phyloP scores from a whole-genome alignment of 2,113 vertebrate species.

The Actenoides lindsayi region DNA sequence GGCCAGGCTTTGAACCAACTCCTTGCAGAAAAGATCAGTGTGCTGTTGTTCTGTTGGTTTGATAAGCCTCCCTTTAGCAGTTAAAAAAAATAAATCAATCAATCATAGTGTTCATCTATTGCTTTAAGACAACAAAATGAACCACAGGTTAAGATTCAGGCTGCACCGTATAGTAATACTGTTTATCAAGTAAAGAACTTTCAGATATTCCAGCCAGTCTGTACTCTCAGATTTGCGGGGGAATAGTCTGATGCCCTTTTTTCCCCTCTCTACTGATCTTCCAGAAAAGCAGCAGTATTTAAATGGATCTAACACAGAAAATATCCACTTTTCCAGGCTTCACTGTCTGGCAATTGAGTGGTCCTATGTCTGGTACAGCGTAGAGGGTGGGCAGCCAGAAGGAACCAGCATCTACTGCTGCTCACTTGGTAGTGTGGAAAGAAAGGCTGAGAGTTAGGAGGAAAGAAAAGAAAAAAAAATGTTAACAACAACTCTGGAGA shows the following conservation, averaged over 20 bases:
- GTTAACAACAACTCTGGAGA: not conserved
- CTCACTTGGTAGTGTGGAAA: not conserved
- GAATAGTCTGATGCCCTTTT: not conserved
- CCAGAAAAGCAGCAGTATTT: not conserved
- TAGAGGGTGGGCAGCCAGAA: not conserved
- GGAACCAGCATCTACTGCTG: not conserved
- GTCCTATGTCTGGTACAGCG: not conserved
- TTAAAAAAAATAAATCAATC: not conserved
- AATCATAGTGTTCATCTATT: not conserved
- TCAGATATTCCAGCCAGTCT: not conserved
- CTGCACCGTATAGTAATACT: fast-evolving
- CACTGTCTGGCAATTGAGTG: not conserved
- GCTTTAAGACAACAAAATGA: not conserved
- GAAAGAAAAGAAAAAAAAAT: not conserved
- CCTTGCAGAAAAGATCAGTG: not conserved
- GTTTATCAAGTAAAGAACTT: not conserved
- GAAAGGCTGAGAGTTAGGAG: not conserved
- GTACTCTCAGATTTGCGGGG: not conserved
- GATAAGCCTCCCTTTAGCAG: not conserved
- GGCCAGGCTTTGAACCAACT: not conserved
- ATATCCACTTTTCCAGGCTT: not conserved
- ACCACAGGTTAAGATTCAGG: not conserved
- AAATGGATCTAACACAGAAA: not conserved
- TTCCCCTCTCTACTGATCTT: not conserved
- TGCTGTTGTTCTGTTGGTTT: not conserved